phyloP scores from a whole-genome alignment of 2,888 invertebrate genomes.

The Micoletzkya japonica region DNA sequence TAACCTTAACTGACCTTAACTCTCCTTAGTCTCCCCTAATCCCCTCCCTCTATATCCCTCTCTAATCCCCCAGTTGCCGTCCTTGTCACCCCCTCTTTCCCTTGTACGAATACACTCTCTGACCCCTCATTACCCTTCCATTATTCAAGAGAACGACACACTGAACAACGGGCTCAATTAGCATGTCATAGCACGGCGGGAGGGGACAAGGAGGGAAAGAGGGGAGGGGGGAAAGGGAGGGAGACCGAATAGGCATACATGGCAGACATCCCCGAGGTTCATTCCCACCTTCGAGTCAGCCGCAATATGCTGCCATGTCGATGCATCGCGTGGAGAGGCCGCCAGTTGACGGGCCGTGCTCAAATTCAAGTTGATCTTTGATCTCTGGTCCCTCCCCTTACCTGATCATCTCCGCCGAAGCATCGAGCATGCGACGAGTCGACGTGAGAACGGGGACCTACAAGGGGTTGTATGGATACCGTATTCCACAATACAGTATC shows the following conservation, averaged over 20 bases:
- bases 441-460: constrained; percentile 87
- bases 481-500: background rate
- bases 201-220: background rate
- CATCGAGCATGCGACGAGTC: constrained; percentile 71
- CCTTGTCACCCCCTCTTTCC: background rate
- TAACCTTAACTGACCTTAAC: too few species aligned
- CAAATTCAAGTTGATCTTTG: background rate
- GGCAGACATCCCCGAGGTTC: too few species aligned
- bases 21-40: background rate
- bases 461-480: background rate
- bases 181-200: background rate
- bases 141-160: background rate
- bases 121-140: constrained; percentile 23
- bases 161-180: too few species aligned
- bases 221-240: background rate
- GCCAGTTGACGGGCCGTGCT: constrained; percentile 83
- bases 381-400: constrained; percentile 64
- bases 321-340: constrained; percentile 79
- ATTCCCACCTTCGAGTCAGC: constrained; percentile 80
- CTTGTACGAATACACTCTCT: background rate
- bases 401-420: constrained; percentile 83
- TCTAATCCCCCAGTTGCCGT: background rate
- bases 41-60: background rate
- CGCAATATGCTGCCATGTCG: constrained; percentile 91
- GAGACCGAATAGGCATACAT: background rate